These are phyloP conservation scores for Condylostylus longicornis DNA, from an alignment of 1,140 invertebrate species.

Conservation along the genomic window DNA sequence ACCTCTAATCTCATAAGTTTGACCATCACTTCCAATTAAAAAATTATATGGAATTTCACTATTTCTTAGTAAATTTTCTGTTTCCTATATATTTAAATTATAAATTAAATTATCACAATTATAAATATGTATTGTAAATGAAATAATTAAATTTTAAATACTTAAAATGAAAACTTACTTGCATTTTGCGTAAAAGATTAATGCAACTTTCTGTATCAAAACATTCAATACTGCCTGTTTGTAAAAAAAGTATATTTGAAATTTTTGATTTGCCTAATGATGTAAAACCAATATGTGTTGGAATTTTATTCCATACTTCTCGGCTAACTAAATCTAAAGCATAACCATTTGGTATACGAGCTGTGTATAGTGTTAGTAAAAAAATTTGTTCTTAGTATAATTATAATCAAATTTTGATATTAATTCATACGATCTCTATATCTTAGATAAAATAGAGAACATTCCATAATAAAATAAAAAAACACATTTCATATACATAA, in stretches of 20 bases:
- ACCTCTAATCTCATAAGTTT: constrained; percentile 20
- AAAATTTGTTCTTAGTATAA: too few relatives aligned
- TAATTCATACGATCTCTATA: too few relatives aligned
- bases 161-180: constrained; percentile 12
- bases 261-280: constrained; percentile 12
- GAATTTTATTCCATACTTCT: constrained; percentile 18
- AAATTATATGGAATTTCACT: constrained; percentile 26
- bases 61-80: background rate
- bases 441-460: too few relatives aligned
- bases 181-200: constrained; percentile 12
- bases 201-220: constrained; percentile 11
- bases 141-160: background rate
- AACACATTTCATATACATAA: too few relatives aligned
- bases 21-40: constrained; percentile 21
- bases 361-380: too few relatives aligned
- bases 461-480: too few relatives aligned
- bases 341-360: constrained; percentile 11
- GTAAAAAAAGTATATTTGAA: constrained; percentile 17
- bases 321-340: constrained; percentile 18
- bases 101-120: background rate
- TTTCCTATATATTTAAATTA: background rate
- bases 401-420: too few relatives aligned
- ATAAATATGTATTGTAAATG: background rate
- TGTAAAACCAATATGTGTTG: constrained; percentile 3
- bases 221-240: constrained; percentile 18